phyloP scores from a whole-genome alignment of 2,113 vertebrate species.

The Chaenocephalus aceratus region DNA sequence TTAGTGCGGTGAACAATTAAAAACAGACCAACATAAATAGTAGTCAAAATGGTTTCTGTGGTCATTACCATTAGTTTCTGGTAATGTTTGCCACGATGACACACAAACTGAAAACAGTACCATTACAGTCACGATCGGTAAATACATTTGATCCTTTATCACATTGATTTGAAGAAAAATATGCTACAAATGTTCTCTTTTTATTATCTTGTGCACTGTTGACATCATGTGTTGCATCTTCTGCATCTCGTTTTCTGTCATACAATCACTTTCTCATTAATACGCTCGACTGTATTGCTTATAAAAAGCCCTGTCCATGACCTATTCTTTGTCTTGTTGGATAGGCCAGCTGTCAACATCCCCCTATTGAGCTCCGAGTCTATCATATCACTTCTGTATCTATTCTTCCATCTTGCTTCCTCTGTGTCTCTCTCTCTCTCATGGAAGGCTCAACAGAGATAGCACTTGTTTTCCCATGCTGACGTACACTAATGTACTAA shows the following conservation, averaged over 20 bases:
- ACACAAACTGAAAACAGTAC: too few relatives aligned
- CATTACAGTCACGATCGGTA: too few relatives aligned
- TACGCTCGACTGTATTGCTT: background rate
- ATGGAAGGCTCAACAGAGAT: slow-evolving; percentile 39
- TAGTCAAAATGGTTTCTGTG: too few relatives aligned
- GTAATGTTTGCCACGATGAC: too few relatives aligned
- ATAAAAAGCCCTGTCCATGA: background rate
- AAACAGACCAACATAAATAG: too few relatives aligned
- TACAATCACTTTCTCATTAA: too few relatives aligned
- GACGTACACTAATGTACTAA: slow-evolving; percentile 68
- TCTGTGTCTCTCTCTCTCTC: slow-evolving; percentile 1
- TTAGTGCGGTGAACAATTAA: too few relatives aligned
- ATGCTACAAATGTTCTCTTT: too few relatives aligned
- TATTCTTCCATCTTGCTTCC: background rate
- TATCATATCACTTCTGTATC: background rate
- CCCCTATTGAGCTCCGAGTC: background rate
- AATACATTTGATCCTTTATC: background rate
- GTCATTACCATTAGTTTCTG: too few relatives aligned
- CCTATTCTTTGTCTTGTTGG: background rate
- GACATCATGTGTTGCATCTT: too few relatives aligned
- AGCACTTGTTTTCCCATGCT: slow-evolving; percentile 33
- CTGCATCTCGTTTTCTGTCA: too few relatives aligned
- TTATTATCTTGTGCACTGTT: too few relatives aligned
- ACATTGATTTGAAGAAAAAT: background rate
- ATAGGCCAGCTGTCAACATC: background rate